Evolutionary conservation across 2,113 vertebrate genomes (phyloP).

Genomic region (Leptosomus discolor): DNA sequence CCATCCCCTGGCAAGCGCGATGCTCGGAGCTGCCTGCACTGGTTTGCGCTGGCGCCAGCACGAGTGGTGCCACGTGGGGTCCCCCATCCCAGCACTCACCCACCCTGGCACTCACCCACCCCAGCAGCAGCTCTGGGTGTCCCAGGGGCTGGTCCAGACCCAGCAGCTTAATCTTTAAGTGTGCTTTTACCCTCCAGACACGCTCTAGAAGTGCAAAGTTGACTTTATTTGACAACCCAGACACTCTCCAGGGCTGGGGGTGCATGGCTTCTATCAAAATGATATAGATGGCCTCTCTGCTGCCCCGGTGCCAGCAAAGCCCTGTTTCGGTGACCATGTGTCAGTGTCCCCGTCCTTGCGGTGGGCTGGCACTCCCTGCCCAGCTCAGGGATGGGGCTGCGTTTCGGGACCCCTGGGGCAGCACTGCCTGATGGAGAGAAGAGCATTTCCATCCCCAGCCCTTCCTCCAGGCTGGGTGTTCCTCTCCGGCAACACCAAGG

Average conservation of each 20-base stretch:
- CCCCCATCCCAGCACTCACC: too few species aligned
- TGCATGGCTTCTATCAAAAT: not conserved
- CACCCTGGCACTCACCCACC: not conserved
- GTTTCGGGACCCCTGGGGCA: not conserved
- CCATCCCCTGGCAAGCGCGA: not conserved
- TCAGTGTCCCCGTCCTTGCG: not conserved
- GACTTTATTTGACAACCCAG: not conserved
- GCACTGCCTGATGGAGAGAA: not conserved
- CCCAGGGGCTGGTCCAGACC: too few species aligned
- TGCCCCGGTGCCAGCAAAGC: fast-evolving
- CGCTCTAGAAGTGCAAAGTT: not conserved
- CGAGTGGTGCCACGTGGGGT: fast-evolving
- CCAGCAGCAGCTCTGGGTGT: not conserved
- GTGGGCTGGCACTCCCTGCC: fast-evolving
- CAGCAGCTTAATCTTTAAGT: not conserved
- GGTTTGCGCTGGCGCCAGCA: not conserved
- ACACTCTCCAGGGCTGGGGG: not conserved
- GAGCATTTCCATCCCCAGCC: not conserved
- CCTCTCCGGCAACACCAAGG: not conserved
- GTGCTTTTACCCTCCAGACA: fast-evolving
- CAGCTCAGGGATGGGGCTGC: fast-evolving
- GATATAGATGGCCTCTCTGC: not conserved
- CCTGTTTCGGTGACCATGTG: not conserved
- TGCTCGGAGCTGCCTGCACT: fast-evolving
- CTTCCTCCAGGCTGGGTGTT: not conserved